Conservation (phyloP, 2,797 vertebrate genomes). For the Numenius phaeopus region DNA sequence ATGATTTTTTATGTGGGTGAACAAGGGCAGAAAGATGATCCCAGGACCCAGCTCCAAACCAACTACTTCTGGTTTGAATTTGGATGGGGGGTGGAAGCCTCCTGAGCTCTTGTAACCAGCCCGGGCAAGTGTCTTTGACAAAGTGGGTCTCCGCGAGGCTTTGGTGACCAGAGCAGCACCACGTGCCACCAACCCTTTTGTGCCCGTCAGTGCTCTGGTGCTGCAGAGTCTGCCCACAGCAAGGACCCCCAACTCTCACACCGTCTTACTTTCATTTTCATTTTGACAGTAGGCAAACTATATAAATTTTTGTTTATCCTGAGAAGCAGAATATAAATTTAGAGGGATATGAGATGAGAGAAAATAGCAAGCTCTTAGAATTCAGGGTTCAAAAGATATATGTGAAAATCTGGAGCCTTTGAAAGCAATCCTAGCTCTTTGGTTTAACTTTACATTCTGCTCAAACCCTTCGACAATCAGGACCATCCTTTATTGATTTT, state of each 20-base stretch:
- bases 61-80: background rate
- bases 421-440: background rate
- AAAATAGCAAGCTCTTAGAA: background rate
- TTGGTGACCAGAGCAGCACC: background rate
- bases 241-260: background rate
- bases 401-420: background rate
- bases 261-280: background rate
- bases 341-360: background rate
- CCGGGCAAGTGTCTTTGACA: background rate
- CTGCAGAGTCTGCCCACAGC: background rate
- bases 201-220: background rate
- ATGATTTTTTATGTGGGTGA: background rate
- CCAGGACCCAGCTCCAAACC: background rate
- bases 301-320: background rate
- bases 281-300: background rate
- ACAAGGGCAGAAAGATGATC: background rate
- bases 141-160: background rate
- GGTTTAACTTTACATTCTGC: background rate
- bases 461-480: background rate
- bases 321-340: background rate
- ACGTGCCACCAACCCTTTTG: no score
- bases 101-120: background rate
- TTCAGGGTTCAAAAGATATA: background rate
- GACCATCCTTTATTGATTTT: background rate
- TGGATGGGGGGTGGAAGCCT: background rate